phyloP scores from a whole-genome alignment of 1,140 invertebrate genomes.

The Eupeodes corollae region DNA sequence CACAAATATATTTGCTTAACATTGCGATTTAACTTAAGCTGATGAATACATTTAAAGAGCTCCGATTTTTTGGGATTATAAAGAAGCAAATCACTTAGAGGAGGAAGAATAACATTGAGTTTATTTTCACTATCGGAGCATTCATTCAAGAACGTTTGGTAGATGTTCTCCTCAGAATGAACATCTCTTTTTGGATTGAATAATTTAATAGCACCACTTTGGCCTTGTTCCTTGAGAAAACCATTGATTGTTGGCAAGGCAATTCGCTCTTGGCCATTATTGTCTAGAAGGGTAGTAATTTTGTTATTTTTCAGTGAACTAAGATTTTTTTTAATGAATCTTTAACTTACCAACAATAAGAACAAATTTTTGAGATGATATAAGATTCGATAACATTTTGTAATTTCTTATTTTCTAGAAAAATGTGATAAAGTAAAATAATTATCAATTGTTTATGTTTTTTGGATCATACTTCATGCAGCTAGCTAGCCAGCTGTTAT shows the following conservation, averaged over 20 bases:
- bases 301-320: neutral
- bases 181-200: constrained; percentile 14
- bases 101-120: constrained; percentile 25
- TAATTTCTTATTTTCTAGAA: too few species aligned
- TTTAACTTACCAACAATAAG: constrained; percentile 25
- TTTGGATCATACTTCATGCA: too few species aligned
- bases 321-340: neutral
- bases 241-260: constrained; percentile 23
- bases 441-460: too few species aligned
- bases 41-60: constrained; percentile 22
- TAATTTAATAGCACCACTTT: constrained; percentile 16
- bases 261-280: constrained; percentile 29
- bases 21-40: constrained; percentile 18
- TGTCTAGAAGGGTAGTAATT: constrained; percentile 14
- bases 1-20: constrained; percentile 27
- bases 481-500: too few species aligned
- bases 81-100: constrained; percentile 22
- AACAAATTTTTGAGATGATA: constrained; percentile 26
- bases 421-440: too few species aligned
- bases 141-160: constrained; percentile 15
- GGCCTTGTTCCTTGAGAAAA: constrained; percentile 24
- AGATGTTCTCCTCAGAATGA: constrained; percentile 17
- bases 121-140: constrained; percentile 8
- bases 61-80: constrained; percentile 18
- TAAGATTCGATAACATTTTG: constrained; percentile 29